Percentiles rank a stretch among this genome's conserved stretches.
Evolutionary conservation across 2,797 vertebrate species (phyloP).

Genomic region (Xiphorhynchus erythropygius): DNA sequence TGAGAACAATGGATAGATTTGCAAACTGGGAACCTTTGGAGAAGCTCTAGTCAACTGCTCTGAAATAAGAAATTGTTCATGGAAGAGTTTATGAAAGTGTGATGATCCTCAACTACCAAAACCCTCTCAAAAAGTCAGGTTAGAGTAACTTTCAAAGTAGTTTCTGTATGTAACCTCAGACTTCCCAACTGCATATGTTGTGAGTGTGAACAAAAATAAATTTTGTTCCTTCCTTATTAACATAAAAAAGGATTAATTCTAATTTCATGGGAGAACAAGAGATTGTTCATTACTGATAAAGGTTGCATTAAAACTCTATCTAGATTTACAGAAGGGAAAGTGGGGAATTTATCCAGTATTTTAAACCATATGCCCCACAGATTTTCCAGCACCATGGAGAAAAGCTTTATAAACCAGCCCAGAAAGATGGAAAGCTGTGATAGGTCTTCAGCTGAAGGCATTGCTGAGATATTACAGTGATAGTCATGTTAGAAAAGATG

Average conservation of each 20-base stretch:
- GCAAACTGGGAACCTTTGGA: background rate
- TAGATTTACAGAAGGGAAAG: background rate
- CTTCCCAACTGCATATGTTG: background rate
- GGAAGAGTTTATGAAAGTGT: background rate
- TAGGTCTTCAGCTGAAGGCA: conserved; percentile 51
- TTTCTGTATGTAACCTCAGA: background rate
- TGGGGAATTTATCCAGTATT: background rate
- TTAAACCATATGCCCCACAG: conserved; percentile 3
- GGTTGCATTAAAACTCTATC: background rate
- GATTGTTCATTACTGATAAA: conserved; percentile 12
- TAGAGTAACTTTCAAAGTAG: background rate
- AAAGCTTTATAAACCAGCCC: conserved; percentile 26
- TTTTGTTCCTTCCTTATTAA: conserved; percentile 12
- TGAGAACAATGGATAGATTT: background rate
- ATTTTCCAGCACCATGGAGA: conserved; percentile 12
- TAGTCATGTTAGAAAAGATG: conserved; percentile 67
- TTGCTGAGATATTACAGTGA: conserved; percentile 54
- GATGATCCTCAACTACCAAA: background rate
- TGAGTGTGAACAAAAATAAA: background rate
- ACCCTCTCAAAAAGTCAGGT: background rate
- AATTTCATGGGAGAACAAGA: conserved; percentile 5
- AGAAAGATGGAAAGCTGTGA: conserved; percentile 38
- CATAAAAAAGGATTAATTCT: conserved; percentile 15
- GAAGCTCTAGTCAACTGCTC: background rate
- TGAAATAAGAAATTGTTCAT: background rate